These are phyloP conservation scores for Daboia siamensis DNA, from an alignment of 2,113 vertebrate genomes.

Conservation along the genomic window DNA sequence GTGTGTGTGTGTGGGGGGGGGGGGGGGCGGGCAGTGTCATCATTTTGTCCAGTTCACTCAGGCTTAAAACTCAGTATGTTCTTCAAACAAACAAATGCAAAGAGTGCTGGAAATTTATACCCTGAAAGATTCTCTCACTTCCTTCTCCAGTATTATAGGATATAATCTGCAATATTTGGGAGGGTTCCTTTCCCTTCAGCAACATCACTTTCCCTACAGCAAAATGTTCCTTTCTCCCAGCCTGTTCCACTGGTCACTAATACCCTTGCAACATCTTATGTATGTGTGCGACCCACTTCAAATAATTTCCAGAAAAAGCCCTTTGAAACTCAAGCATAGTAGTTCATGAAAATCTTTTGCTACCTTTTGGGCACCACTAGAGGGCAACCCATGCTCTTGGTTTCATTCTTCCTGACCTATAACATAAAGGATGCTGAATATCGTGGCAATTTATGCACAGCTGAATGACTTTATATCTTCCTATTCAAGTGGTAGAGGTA, in stretches of 20 bases:
- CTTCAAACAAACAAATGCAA: neutral
- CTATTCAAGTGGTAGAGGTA: neutral
- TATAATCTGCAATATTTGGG: neutral
- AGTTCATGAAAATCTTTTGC: neutral
- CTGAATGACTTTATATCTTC: neutral
- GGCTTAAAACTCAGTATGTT: neutral
- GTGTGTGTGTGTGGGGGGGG: neutral
- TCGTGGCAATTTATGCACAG: too few relatives aligned
- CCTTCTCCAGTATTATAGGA: neutral
- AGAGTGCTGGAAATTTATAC: neutral
- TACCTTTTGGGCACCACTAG: constrained; percentile 11
- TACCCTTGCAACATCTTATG: neutral
- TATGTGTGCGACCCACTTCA: neutral
- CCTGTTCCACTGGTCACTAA: neutral
- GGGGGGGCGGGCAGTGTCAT: neutral
- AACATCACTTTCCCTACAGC: neutral
- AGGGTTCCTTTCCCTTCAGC: neutral
- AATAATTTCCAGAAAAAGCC: neutral
- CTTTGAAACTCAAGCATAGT: neutral
- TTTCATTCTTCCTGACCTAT: neutral
- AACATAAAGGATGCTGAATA: neutral
- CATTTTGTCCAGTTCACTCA: neutral
- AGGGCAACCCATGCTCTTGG: neutral
- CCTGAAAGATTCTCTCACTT: too few relatives aligned
- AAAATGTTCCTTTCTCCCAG: neutral